phyloP scores from a whole-genome alignment of 2,888 invertebrate species.

The Orthonychiurus folsomi region DNA sequence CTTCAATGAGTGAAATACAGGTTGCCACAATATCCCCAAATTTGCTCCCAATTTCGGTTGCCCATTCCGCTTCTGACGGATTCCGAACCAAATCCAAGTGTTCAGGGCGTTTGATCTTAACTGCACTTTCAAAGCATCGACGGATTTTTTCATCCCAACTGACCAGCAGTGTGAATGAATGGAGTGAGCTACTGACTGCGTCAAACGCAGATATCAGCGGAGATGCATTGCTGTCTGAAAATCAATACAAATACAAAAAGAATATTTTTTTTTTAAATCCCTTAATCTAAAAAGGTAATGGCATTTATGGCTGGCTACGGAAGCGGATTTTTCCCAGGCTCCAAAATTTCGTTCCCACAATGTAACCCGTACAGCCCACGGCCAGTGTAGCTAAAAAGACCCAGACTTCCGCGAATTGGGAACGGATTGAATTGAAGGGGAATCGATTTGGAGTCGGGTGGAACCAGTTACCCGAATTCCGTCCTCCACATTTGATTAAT shows the following conservation, averaged over 20 bases:
- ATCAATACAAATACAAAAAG: neutral
- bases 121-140: conserved; percentile 29
- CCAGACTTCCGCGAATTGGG: no score
- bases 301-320: no score
- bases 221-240: conserved; percentile 15
- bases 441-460: no score
- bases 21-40: conserved; percentile 35
- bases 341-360: no score
- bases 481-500: no score
- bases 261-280: neutral
- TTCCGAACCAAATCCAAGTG: conserved; percentile 30
- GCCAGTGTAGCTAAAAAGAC: no score
- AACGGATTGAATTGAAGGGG: no score
- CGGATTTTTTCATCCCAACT: conserved; percentile 39
- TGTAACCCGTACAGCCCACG: no score
- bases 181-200: conserved; percentile 30
- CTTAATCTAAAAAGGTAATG: no score
- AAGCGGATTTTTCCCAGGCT: no score
- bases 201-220: conserved; percentile 29
- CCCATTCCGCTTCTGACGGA: conserved; percentile 29
- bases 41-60: conserved; percentile 32
- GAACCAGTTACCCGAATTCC: no score
- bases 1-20: conserved; percentile 31
- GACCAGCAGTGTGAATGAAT: conserved; percentile 35
- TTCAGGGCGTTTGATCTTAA: conserved; percentile 36